A percentile compares a stretch with the other conserved stretches of the same genome.
Conservation (phyloP, 2,888 invertebrate genomes). For the Empis stercorea region DNA sequence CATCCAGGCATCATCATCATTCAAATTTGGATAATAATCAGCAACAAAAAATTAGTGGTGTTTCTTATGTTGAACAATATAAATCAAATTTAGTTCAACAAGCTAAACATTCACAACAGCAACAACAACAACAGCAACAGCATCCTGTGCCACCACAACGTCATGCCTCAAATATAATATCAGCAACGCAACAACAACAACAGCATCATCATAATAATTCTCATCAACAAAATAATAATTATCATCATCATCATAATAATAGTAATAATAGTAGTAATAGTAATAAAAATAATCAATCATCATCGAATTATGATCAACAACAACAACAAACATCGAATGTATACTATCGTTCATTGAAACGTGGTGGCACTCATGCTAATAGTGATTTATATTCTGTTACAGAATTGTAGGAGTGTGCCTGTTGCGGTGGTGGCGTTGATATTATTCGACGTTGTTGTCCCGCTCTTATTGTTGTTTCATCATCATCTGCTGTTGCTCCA, state of each 20-base stretch:
- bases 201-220: not conserved
- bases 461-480: slow-evolving; percentile 20
- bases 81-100: too few relatives aligned
- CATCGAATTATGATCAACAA: slow-evolving; percentile 14
- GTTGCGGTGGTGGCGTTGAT: slow-evolving; percentile 38
- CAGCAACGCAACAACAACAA: slow-evolving; percentile 7
- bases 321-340: slow-evolving; percentile 20
- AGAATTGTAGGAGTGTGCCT: slow-evolving; percentile 46
- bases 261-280: slow-evolving; percentile 9
- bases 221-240: slow-evolving; percentile 6
- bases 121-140: slow-evolving; percentile 13
- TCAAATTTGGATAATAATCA: not conserved
- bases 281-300: slow-evolving; percentile 6
- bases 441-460: slow-evolving; percentile 25
- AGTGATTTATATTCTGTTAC: slow-evolving; percentile 63
- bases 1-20: slow-evolving; percentile 7
- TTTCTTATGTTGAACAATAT: not conserved
- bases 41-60: too few relatives aligned
- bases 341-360: slow-evolving; percentile 38
- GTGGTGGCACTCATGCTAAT: slow-evolving; percentile 36
- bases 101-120: not conserved
- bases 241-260: slow-evolving; percentile 18
- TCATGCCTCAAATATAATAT: too few relatives aligned
- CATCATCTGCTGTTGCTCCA: slow-evolving; percentile 9
- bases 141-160: not conserved